Conservation (phyloP, 2,797 vertebrate species). For the Carapus acus region DNA sequence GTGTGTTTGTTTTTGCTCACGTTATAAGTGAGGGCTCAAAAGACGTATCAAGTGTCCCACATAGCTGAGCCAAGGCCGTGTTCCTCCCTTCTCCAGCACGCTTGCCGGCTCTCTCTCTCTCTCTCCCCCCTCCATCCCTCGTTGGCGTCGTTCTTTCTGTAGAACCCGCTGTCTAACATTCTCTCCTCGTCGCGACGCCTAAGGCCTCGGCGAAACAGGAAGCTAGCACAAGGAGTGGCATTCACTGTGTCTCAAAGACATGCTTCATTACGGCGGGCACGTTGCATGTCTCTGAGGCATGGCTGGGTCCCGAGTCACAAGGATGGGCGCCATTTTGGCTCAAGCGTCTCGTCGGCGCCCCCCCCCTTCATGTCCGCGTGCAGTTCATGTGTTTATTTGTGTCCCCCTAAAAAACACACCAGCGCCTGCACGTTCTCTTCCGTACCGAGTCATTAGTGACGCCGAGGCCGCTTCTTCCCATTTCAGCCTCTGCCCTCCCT, state of each 20-base stretch:
- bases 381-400: conserved; percentile 53
- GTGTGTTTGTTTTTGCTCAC: conserved; percentile 77
- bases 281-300: conserved; percentile 66
- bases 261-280: conserved; percentile 66
- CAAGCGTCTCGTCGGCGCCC: conserved; percentile 42
- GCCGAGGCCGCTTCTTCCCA: conserved; percentile 42
- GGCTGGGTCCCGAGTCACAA: conserved; percentile 63
- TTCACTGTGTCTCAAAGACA: conserved; percentile 76
- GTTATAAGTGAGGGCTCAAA: conserved; percentile 75
- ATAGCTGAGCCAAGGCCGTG: conserved; percentile 71
- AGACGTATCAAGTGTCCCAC: conserved; percentile 75
- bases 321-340: conserved; percentile 69
- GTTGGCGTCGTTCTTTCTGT: conserved; percentile 62
- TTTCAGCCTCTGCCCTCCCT: conserved; percentile 37
- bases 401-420: conserved; percentile 43
- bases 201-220: conserved; percentile 71
- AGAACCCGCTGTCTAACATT: conserved; percentile 60
- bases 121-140: conserved; percentile 56
- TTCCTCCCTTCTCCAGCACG: conserved; percentile 67
- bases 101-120: conserved; percentile 57
- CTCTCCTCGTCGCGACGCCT: conserved; percentile 67
- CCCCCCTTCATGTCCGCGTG: conserved; percentile 55
- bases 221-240: conserved; percentile 72
- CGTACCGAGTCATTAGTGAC: conserved; percentile 55
- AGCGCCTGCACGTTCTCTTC: conserved; percentile 45